Base-by-base conservation (phyloP, 2,113 vertebrate species). In the Vulpes lagopus region DNA sequence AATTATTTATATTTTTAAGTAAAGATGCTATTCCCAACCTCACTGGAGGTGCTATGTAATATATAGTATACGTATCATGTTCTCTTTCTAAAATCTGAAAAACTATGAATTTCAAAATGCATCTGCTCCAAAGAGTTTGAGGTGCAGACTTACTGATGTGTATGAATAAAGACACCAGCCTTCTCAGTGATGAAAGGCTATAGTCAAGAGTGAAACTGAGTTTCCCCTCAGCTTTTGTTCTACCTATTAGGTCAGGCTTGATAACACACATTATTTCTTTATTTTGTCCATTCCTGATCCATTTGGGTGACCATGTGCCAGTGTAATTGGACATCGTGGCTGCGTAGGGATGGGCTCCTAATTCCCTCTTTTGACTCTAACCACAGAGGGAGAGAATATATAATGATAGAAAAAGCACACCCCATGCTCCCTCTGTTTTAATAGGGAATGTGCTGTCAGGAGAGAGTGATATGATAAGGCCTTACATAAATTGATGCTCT, bases 401-500 rank as follows among this genome's bases (percentile, higher is more conserved):
- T 17, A 14, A 85, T 25, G 94, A 71, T 7, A 32, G 67, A 15
- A 59, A 82, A 80, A 78, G 74, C 64, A 23, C 57, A 20, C 59
- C 25, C 55, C 65, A 8, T 7, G 38, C 53, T 51, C 53, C 49
- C 83, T 83, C 81, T 17, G 95, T 59, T 81, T 73, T 91, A 71
- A 93, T 9, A 35, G 53, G 78, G 91, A 79, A 12, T 0, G 19
- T 25, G 74, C 87, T 92, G 65, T 76, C 51, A 22, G 22, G 85
- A 30, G 67, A 85, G 80, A 69, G 43, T 25, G 90, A 85, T 69
- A 64, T 35, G 80, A 88, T 91, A 80, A 92, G 94, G 80, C 65
- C 73, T 79, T 88, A 35, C 92, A 86, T 94, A 95, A 88, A 89
- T 20, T 35, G 92, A 94, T 85, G 87, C 32, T 83, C 90, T 94